Conservation (phyloP, 2,888 invertebrate genomes). For the Chalcosyrphus nemorum region DNA sequence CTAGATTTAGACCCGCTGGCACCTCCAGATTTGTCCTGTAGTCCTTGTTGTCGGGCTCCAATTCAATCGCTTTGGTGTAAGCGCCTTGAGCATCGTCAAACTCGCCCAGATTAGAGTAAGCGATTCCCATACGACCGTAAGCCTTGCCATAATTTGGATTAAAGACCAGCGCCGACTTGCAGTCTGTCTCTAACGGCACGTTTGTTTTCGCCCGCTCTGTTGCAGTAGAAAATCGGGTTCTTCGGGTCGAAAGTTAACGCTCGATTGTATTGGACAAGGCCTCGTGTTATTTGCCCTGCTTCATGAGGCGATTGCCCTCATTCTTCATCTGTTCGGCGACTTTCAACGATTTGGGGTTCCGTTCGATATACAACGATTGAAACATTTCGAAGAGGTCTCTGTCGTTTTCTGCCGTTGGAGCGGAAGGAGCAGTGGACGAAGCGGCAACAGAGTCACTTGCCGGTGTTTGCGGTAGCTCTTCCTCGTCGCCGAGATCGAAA, state of each 20-base stretch:
- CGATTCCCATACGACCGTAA: conserved; percentile 93
- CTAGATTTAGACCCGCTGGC: background rate
- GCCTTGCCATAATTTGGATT: conserved; percentile 97
- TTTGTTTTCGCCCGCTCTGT: conserved; percentile 94
- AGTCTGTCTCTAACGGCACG: conserved; percentile 95
- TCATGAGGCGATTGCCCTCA: conserved; percentile 95
- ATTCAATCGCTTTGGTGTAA: conserved; percentile 92
- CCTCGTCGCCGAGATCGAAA: conserved; percentile 85
- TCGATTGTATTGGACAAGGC: conserved; percentile 92
- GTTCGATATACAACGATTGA: conserved; percentile 80
- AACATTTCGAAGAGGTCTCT: conserved; percentile 83
- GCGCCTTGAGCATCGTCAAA: conserved; percentile 92
- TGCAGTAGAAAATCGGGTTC: conserved; percentile 98
- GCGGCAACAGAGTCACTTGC: conserved; percentile 61
- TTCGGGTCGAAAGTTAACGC: conserved; percentile 93
- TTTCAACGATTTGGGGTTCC: conserved; percentile 84
- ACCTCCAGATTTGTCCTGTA: conserved; percentile 92
- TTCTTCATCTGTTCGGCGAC: conserved; percentile 94
- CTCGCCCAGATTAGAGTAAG: conserved; percentile 91
- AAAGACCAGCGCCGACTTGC: conserved; percentile 92
- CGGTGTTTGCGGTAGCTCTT: conserved; percentile 72
- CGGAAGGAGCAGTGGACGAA: no score
- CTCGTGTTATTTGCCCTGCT: conserved; percentile 89
- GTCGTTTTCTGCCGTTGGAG: conserved; percentile 65
- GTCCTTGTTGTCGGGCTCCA: conserved; percentile 96